Conservation (phyloP, 2,888 invertebrate genomes). For the Rhodophaea formosa region DNA sequence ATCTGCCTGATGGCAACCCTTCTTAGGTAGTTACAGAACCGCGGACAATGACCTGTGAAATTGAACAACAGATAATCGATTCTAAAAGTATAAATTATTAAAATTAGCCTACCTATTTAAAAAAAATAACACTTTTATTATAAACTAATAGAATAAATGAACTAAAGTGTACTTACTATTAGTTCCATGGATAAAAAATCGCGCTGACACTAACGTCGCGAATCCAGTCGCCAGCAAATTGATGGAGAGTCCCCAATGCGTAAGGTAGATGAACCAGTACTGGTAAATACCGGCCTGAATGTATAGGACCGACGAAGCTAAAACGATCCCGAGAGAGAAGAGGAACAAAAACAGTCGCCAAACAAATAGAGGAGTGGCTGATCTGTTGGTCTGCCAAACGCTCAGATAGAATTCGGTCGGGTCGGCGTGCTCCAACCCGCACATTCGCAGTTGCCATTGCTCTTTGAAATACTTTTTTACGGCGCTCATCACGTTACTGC, state of each 20-base stretch:
- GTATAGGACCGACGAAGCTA: constrained; percentile 57
- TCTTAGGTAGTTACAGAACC: too few species aligned
- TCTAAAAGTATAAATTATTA: too few species aligned
- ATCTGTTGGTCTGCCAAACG: constrained; percentile 67
- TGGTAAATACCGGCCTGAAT: constrained; percentile 40
- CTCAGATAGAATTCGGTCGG: constrained; percentile 66
- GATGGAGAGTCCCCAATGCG: constrained; percentile 76
- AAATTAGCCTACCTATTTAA: too few species aligned
- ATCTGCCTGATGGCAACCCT: too few species aligned
- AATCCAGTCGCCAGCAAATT: constrained; percentile 59
- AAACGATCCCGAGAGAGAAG: constrained; percentile 52
- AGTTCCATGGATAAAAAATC: constrained; percentile 62
- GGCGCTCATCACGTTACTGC: constrained; percentile 52
- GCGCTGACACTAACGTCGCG: constrained; percentile 55
- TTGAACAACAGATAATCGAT: too few species aligned
- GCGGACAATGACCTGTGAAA: too few species aligned
- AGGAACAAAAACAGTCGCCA: constrained; percentile 60
- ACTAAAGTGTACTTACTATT: constrained; percentile 52
- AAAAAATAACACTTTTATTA: too few species aligned
- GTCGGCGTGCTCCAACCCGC: constrained; percentile 58
- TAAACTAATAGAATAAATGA: too few species aligned
- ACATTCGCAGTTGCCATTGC: constrained; percentile 52
- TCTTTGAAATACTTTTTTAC: constrained; percentile 60
- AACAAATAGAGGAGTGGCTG: constrained; percentile 61
- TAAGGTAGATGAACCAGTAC: constrained; percentile 78